Base-by-base conservation (phyloP, 2,888 invertebrate genomes). In the Chrysodeixis includens region DNA sequence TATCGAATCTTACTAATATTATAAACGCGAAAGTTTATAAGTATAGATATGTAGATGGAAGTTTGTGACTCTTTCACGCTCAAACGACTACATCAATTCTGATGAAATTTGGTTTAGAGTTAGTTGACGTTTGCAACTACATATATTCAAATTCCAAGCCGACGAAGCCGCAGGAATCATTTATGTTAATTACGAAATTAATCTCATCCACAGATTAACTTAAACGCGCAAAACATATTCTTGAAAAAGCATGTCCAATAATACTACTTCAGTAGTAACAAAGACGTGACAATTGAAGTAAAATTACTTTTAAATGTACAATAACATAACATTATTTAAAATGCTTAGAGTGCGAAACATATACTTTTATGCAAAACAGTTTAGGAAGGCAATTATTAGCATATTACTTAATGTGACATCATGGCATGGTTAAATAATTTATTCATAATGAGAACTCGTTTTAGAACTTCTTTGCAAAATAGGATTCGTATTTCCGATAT, bases 201-300 rank as follows among this genome's bases (percentile, higher is more conserved):
- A n/a, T n/a, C n/a, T n/a, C n/a, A n/a, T n/a, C n/a, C n/a, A n/a
- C n/a, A n/a, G n/a, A n/a, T n/a, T n/a, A n/a, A n/a, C n/a, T n/a
- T n/a, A n/a, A n/a, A n/a, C n/a, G n/a, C n/a, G n/a, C n/a, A n/a
- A n/a, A n/a, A n/a, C n/a, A n/a, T n/a, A n/a, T n/a, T n/a, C n/a
- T n/a, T n/a, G n/a, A n/a, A 32, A 32, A 32, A 32, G 10, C 32
- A 8, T 35, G 9, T 35, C 8, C 35, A 35, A 35, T 35, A 12
- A 12, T 2, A 35, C 12, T 6, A 26, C 6, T 26, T 26, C 2
- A 26, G 26, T 26, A 35, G 35, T 14, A 12, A 12, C 10, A 8
- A 12, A 49, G 9, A 71, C 71, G 71, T 72, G 72, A 62, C 68
- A 30, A 58, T 12, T 20, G n/a, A 5, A 14, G 8, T 26, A 52